Conservation (phyloP, 2,113 vertebrate genomes). For the Rynchops niger region DNA sequence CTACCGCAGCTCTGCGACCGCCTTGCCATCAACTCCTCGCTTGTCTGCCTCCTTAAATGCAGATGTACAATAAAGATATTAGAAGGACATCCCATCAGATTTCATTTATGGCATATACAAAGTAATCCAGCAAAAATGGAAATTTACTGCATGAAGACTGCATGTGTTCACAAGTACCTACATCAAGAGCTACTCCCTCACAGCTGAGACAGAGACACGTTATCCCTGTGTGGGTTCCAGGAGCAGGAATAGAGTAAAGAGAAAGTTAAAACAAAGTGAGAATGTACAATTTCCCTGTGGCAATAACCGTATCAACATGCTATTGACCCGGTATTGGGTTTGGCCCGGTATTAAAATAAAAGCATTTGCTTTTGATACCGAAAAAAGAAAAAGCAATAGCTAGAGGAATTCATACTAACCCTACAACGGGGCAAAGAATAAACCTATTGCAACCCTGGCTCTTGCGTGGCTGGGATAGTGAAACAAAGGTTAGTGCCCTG, state of each 20-base stretch:
- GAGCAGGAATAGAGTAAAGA: background rate
- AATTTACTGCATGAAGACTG: background rate
- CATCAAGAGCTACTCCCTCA: background rate
- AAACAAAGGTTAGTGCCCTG: background rate
- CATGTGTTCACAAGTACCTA: rapidly evolving
- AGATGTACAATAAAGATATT: background rate
- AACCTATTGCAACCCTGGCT: background rate
- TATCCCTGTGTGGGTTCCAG: background rate
- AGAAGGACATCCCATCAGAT: background rate
- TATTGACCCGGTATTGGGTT: too few relatives aligned
- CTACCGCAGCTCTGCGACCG: background rate
- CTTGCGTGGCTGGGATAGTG: rapidly evolving
- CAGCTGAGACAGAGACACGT: background rate
- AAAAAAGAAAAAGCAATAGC: background rate
- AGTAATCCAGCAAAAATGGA: background rate
- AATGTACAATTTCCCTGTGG: background rate
- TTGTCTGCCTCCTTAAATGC: background rate
- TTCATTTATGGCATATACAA: background rate
- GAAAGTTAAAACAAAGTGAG: background rate
- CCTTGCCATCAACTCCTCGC: background rate
- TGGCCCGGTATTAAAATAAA: background rate
- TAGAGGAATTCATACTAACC: background rate
- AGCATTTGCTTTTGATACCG: background rate
- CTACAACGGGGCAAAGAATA: background rate
- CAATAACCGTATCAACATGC: background rate